Percentiles rank a stretch among this genome's conserved stretches.
Evolutionary conservation across 2,888 invertebrate species (phyloP).

Genomic region (Sthenelais limicola): DNA sequence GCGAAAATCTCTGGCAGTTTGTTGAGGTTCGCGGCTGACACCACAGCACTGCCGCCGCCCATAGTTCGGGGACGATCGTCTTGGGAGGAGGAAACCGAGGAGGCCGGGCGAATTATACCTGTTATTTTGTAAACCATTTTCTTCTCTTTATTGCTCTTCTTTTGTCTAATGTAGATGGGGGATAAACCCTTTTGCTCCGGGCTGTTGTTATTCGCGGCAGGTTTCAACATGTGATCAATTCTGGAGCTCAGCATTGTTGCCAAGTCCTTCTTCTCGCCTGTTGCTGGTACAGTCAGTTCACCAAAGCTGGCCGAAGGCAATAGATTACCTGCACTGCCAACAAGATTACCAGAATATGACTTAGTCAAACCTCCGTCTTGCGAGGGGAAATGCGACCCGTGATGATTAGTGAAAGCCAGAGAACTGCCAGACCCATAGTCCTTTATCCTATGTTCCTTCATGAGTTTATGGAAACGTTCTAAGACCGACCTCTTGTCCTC

Average conservation of each 20-base stretch:
- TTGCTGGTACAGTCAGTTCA: neutral
- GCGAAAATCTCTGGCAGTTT: conserved; percentile 15
- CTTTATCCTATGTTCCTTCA: conserved; percentile 1
- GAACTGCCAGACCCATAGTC: conserved; percentile 19
- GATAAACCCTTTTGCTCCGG: conserved; percentile 20
- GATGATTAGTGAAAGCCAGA: neutral
- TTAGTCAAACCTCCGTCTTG: neutral
- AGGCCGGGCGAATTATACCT: conserved; percentile 18
- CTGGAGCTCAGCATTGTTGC: conserved; percentile 22
- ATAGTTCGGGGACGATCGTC: conserved; percentile 1
- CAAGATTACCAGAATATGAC: neutral
- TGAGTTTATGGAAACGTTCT: conserved; percentile 26
- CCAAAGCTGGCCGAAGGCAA: neutral
- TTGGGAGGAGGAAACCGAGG: neutral
- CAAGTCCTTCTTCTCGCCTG: conserved; percentile 9
- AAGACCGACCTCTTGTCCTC: conserved; percentile 11
- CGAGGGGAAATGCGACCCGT: neutral
- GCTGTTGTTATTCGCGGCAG: neutral
- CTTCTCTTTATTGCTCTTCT: conserved; percentile 27
- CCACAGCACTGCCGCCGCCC: neutral
- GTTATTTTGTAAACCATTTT: conserved; percentile 23
- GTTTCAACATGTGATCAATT: conserved; percentile 6
- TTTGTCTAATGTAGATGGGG: conserved; percentile 21
- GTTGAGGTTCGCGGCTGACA: neutral
- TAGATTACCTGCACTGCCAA: neutral